phyloP scores from a whole-genome alignment of 2,797 vertebrate genomes.

The Sylvilagus floridanus region DNA sequence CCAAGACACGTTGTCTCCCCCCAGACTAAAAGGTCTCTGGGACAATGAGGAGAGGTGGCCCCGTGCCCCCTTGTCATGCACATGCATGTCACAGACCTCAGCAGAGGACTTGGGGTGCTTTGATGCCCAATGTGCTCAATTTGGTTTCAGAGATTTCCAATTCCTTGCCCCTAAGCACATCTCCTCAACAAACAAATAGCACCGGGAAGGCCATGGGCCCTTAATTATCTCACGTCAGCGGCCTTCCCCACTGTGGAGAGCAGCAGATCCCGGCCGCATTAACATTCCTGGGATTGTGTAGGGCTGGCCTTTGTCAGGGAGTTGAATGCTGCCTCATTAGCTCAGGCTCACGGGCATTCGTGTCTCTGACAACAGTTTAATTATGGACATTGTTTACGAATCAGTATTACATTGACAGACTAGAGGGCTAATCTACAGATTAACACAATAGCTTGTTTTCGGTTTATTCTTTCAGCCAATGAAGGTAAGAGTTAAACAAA shows the following conservation, averaged over 20 bases:
- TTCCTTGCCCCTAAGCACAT: constrained; percentile 85
- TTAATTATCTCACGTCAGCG: constrained; percentile 87
- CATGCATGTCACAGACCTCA: constrained; percentile 88
- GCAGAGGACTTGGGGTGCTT: constrained; percentile 86
- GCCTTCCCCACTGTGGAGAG: constrained; percentile 86
- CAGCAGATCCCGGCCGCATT: constrained; percentile 89
- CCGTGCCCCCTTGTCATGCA: constrained; percentile 89
- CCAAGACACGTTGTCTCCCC: constrained; percentile 89
- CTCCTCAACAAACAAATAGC: constrained; percentile 86
- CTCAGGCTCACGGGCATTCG: constrained; percentile 87
- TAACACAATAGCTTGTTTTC: constrained; percentile 89
- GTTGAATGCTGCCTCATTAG: constrained; percentile 88
- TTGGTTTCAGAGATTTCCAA: constrained; percentile 84
- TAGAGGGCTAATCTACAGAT: constrained; percentile 89
- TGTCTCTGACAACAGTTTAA: constrained; percentile 90
- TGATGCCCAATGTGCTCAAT: constrained; percentile 84
- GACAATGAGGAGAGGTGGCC: constrained; percentile 88
- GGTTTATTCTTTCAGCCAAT: constrained; percentile 87
- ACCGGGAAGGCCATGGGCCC: constrained; percentile 76
- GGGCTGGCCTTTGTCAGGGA: constrained; percentile 88
- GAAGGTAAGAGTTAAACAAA: constrained; percentile 87
- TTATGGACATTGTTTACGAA: constrained; percentile 91
- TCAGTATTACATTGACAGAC: constrained; percentile 88
- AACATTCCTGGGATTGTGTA: constrained; percentile 91
- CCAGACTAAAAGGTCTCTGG: constrained; percentile 89